Evolutionary conservation across 2,113 vertebrate species (phyloP).

Genomic region (Muscicapa adusta): DNA sequence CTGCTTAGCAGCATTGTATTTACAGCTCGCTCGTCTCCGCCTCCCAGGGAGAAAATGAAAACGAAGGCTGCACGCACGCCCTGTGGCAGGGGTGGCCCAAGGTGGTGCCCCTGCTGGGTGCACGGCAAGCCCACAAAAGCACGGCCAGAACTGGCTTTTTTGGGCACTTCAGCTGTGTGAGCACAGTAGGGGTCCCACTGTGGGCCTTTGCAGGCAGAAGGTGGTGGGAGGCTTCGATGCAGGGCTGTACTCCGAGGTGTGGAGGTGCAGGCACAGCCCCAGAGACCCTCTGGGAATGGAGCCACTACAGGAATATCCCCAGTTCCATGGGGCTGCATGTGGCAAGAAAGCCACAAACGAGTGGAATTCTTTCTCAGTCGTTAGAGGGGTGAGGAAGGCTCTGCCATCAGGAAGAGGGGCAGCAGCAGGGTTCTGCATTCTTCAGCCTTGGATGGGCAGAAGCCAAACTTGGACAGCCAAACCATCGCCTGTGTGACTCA

Average conservation of each 20-base stretch:
- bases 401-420: neutral
- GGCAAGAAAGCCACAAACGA: accelerated
- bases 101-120: neutral
- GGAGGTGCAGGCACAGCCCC: accelerated
- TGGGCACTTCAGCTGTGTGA: neutral
- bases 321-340: accelerated
- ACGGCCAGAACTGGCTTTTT: neutral
- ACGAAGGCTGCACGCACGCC: neutral
- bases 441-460: neutral
- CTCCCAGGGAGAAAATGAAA: neutral
- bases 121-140: neutral
- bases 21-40: neutral
- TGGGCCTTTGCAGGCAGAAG: neutral
- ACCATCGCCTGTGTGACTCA: neutral
- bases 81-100: neutral
- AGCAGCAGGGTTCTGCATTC: neutral
- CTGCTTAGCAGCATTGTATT: neutral
- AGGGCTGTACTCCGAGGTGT: accelerated
- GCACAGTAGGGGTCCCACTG: accelerated
- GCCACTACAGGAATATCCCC: accelerated
- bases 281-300: accelerated
- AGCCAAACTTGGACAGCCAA: neutral
- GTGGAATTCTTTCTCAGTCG: accelerated
- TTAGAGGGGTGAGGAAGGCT: neutral
- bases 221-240: accelerated